Conservation (phyloP, 2,797 vertebrate species). For the Orientallactaga sibirica region DNA sequence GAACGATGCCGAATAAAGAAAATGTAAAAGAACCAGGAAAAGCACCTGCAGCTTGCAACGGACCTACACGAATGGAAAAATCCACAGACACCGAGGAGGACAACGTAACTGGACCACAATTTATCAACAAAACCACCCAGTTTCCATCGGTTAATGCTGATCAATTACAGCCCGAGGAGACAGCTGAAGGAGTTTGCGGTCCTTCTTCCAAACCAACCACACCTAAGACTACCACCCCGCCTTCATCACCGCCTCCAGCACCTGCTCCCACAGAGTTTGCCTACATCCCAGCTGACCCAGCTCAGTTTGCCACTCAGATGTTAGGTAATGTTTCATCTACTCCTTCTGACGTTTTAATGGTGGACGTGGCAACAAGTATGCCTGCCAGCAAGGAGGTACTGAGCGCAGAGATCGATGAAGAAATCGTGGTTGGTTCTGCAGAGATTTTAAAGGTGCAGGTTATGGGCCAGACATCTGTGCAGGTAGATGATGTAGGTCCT, state of each 20-base stretch:
- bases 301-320: conserved; percentile 83
- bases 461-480: conserved; percentile 44
- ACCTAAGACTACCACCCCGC: conserved; percentile 58
- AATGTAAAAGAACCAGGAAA: not conserved
- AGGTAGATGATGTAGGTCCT: conserved; percentile 54
- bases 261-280: conserved; percentile 69
- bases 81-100: conserved; percentile 84
- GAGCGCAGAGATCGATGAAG: conserved; percentile 72
- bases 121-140: conserved; percentile 78
- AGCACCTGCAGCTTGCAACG: conserved; percentile 26
- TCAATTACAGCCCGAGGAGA: conserved; percentile 22
- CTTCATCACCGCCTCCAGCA: conserved; percentile 4
- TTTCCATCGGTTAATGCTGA: conserved; percentile 69
- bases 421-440: conserved; percentile 33
- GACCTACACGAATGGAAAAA: conserved; percentile 78
- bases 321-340: conserved; percentile 81
- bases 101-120: conserved; percentile 35
- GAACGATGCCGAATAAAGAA: conserved; percentile 69
- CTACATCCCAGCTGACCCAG: conserved; percentile 81
- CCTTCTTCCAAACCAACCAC: conserved; percentile 55
- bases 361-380: conserved; percentile 84
- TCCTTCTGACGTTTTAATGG: conserved; percentile 83
- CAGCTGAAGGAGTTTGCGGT: not conserved
- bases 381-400: conserved; percentile 58
- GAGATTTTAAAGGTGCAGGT: conserved; percentile 6